Evolutionary conservation across 2,888 invertebrate species (phyloP), one percentile per base, ranked within the genome.

Genomic region (Lasius platythorax): DNA sequence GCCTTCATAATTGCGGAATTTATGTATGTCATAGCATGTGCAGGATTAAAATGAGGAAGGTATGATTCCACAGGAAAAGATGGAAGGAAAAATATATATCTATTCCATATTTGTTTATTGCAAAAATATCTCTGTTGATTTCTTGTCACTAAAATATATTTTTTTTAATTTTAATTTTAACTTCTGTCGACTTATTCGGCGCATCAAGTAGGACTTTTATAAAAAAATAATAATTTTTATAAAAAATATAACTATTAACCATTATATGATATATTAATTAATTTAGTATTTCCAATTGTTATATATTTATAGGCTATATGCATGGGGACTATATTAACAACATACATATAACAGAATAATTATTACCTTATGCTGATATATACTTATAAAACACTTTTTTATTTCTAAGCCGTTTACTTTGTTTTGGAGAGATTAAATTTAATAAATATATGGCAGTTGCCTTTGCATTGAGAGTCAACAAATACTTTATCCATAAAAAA

Each of bases 1-100:
- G 12, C 43, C 0, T 15, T 64, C 46, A 75, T 11, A 33, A 63
- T 50, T 75, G 37, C 28, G 15, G 18, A 15, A n/a, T 3, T n/a
- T 12, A 28, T 46, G 15, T 46, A 64, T 64, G 64, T 66, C 50
- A 40, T 68, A 68, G 76, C 76, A 76, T 76, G 76, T 37, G 5
- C 28, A 40, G 18, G 23, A 15, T 37, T 78, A 30, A 37, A 70
- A 40, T 78, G 72, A 68, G 18, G 12, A 78, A 37, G n/a, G 40
- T 37, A 68, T 68, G 53, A 68, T 67, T 66, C 3, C 40, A 40
- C 8, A 53, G 1, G n/a, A 64, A 75, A 64, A 28, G 5, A n/a
- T 2, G 28, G 8, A 12, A 3, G 9, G 5, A 74, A n/a, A 30
- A 33, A 68, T 11, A 33, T 11, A 33, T 15, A 30, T 46, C 15